Conservation (phyloP, 2,113 vertebrate species). For the zebrafish (Danio rerio) region GRCz12tu NC_133179.1:25573501-25574000, state of each 20-base stretch:
- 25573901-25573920: constrained; percentile 81
- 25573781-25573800: constrained; percentile 73
- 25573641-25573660: constrained; percentile 30
- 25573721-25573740: constrained; percentile 30
- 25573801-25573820: constrained; percentile 52
- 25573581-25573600: constrained; percentile 20
- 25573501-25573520: constrained; percentile 49
- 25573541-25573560: constrained; percentile 15
- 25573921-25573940: constrained; percentile 77
- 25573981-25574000: constrained; percentile 8
- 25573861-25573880: constrained; percentile 69
- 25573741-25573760: constrained; percentile 55
- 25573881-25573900: constrained; percentile 80
- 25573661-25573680: not conserved
- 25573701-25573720: constrained; percentile 19
- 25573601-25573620: not conserved
- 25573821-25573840: constrained; percentile 62
- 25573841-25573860: constrained; percentile 59
- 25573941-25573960: constrained; percentile 65
- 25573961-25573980: constrained; percentile 4
- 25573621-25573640: not conserved
- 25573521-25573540: constrained; percentile 39
- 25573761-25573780: constrained; percentile 58
- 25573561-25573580: constrained; percentile 29
- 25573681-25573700: not conserved